Percentiles rank a stretch among this genome's conserved stretches.
Evolutionary conservation across 2,888 invertebrate genomes (phyloP).

Genomic region (Schrankia costaestrigalis): DNA sequence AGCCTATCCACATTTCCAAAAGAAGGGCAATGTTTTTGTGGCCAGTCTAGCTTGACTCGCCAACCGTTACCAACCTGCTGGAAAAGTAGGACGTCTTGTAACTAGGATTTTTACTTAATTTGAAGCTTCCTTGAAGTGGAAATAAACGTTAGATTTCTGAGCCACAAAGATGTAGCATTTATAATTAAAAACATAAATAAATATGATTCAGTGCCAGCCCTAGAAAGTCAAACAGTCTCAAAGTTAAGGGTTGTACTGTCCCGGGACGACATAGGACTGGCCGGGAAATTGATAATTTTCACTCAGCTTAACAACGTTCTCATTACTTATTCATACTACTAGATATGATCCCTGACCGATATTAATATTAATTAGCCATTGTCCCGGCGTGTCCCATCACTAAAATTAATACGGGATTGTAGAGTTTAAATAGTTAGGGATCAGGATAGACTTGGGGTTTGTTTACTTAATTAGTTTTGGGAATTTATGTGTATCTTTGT

Average conservation of each 20-base stretch:
- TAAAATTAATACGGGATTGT: constrained; percentile 63
- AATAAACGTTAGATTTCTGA: no score
- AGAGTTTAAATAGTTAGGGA: constrained; percentile 38
- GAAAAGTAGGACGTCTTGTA: no score
- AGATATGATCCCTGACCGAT: constrained; percentile 63
- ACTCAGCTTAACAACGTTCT: constrained; percentile 55
- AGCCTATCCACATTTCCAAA: no score
- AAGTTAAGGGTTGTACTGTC: constrained; percentile 59
- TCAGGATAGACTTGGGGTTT: constrained; percentile 26
- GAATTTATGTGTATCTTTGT: constrained; percentile 22
- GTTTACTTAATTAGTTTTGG: constrained; percentile 46
- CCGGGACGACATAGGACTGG: constrained; percentile 32
- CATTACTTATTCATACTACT: constrained; percentile 73
- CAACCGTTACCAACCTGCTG: no score
- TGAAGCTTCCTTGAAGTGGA: no score
- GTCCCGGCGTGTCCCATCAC: constrained; percentile 58
- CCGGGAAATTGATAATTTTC: constrained; percentile 73
- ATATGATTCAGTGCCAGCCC: constrained; percentile 42
- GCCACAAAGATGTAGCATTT: no score
- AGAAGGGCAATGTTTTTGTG: no score
- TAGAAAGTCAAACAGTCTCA: constrained; percentile 48
- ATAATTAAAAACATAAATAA: background rate
- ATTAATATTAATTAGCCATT: constrained; percentile 70
- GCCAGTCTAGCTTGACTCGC: no score
- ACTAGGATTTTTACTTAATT: background rate